These are phyloP conservation scores for Chrysochloris asiatica DNA, from an alignment of 2,113 vertebrate species.

Conservation along the genomic window DNA sequence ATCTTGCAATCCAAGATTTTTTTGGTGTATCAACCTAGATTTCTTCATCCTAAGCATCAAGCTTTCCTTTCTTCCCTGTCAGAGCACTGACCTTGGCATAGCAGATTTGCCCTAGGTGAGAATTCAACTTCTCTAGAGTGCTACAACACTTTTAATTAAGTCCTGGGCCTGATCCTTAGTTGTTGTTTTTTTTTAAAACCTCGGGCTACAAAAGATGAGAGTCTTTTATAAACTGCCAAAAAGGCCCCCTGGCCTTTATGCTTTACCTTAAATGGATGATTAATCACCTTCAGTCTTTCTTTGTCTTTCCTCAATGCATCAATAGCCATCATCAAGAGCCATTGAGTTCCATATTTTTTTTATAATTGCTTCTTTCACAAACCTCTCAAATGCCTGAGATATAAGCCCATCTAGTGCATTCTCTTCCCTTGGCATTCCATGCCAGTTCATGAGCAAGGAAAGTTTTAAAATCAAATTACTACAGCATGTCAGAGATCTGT, in stretches of 20 bases:
- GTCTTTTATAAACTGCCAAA: background rate
- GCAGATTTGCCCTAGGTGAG: background rate
- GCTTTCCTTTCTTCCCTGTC: background rate
- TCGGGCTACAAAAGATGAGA: background rate
- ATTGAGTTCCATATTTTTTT: no score
- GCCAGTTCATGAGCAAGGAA: no score
- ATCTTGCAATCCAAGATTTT: background rate
- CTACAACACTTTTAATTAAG: background rate
- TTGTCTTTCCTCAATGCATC: background rate
- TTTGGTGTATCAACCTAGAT: background rate
- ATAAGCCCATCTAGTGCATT: no score
- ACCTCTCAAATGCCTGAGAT: no score
- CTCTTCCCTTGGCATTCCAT: no score
- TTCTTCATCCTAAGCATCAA: background rate
- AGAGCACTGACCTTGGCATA: background rate
- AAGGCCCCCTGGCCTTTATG: background rate
- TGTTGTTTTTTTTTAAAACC: background rate
- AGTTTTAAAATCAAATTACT: no score
- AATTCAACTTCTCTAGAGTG: background rate
- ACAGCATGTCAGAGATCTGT: no score
- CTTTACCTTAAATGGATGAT: background rate
- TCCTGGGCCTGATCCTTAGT: background rate
- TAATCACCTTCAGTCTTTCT: background rate
- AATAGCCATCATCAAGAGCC: no score
- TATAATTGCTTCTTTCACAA: no score